These are phyloP conservation scores for Acanthurus leucopareius DNA, from an alignment of 2,797 vertebrate species.

Conservation along the genomic window DNA sequence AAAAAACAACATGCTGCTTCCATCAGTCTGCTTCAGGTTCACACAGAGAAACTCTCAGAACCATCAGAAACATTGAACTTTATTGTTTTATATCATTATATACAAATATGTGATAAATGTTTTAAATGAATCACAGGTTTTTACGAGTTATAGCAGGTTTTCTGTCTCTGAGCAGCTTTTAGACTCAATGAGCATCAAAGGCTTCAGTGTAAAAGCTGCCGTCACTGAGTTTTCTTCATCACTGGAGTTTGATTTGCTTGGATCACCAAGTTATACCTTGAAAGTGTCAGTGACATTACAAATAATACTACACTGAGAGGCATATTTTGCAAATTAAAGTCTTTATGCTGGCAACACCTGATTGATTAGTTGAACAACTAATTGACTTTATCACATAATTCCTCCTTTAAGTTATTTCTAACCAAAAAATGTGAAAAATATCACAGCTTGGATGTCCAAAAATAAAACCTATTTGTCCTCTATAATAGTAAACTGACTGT, in stretches of 20 bases:
- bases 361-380: too few relatives aligned
- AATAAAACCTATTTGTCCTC: background rate
- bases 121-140: too few relatives aligned
- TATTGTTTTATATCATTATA: background rate
- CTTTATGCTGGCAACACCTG: too few relatives aligned
- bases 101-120: too few relatives aligned
- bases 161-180: background rate
- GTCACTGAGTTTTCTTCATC: background rate
- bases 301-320: background rate
- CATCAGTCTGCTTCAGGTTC: background rate
- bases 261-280: background rate
- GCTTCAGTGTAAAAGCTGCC: background rate
- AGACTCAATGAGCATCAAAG: background rate
- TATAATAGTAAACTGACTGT: background rate
- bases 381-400: background rate
- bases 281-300: background rate
- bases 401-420: background rate
- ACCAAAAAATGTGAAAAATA: background rate
- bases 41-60: background rate
- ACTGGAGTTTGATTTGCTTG: background rate
- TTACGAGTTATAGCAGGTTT: background rate
- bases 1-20: background rate
- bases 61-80: conserved; percentile 4
- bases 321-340: background rate
- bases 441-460: background rate